Evolutionary conservation across 2,797 vertebrate species (phyloP), one percentile per base, ranked within the genome.

Genomic region (Cephalopachus bancanus): DNA sequence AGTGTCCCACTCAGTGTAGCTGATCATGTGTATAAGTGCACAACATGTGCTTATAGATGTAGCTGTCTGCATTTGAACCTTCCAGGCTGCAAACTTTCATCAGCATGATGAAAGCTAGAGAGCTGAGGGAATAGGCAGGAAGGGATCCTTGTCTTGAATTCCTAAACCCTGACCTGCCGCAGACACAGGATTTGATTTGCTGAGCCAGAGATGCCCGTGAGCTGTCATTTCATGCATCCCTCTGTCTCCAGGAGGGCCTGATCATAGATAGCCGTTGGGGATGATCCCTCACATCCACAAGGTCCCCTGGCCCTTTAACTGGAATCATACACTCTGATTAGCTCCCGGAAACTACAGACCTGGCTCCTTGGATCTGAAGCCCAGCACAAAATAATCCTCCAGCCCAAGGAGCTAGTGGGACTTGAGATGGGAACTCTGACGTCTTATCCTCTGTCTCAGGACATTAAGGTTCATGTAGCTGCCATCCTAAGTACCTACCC

Each of bases 341-440:
- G 19, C 44, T 95, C 69, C 55, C 59, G 59, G 65, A 91, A 93
- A 65, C 85, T 95, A 44, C 30, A 91, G 65, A 91, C 62, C 17
- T 95, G 69, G 44, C 7, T 96, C 60, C 74, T 33, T 33, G 37
- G 60, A 91, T 96, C 89, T 95, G 65, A 96, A 97, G 49, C 64
- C 62, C 57, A 81, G 22, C 33, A 87, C 16, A 76, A 83, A 83
- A 74, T 92, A 93, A 83, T 81, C 33, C 4, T 86, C 71, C 20
- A 84, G 64, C 44, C 83, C 83, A 89, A 90, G 57, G 33, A 84
- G 76, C 86, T 44, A 74, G 33, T 84, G 11, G 62, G 87, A 74
- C 76, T 92, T 88, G 37, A 85, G 83, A 11, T 95, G 65, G 57
- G 53, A 69, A 84, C 51, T 83, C 69, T 37, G 28, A 74, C 93